Evolutionary conservation across 2,113 vertebrate genomes (phyloP).

Genomic region (Pomatostomus ruficeps): DNA sequence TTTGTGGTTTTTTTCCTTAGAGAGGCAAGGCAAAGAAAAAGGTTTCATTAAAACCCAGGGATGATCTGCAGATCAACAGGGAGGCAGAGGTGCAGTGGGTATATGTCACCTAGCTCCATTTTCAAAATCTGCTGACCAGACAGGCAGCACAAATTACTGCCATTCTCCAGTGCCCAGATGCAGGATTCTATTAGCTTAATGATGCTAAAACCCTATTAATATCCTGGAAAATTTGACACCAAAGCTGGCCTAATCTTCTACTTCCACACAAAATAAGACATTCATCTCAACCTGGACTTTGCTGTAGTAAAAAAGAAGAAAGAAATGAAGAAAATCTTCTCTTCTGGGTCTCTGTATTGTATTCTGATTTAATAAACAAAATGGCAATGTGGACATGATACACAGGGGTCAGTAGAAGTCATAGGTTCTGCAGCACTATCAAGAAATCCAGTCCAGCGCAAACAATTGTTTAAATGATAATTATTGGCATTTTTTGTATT

Average conservation of each 20-base stretch:
- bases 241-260: background rate
- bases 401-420: background rate
- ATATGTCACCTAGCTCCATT: background rate
- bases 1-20: background rate
- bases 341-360: background rate
- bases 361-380: background rate
- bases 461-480: background rate
- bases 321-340: background rate
- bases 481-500: background rate
- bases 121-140: background rate
- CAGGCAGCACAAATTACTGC: background rate
- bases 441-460: background rate
- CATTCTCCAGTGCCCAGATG: background rate
- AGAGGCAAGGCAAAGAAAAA: background rate
- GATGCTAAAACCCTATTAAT: background rate
- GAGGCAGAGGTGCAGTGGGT: background rate
- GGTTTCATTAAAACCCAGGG: background rate
- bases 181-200: background rate
- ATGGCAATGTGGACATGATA: background rate
- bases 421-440: background rate
- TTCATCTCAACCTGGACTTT: background rate
- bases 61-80: background rate
- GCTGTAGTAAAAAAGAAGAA: background rate
- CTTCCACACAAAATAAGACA: background rate
- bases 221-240: background rate